Conservation (phyloP, 1,140 invertebrate genomes). For the Drosophila sproati region DNA sequence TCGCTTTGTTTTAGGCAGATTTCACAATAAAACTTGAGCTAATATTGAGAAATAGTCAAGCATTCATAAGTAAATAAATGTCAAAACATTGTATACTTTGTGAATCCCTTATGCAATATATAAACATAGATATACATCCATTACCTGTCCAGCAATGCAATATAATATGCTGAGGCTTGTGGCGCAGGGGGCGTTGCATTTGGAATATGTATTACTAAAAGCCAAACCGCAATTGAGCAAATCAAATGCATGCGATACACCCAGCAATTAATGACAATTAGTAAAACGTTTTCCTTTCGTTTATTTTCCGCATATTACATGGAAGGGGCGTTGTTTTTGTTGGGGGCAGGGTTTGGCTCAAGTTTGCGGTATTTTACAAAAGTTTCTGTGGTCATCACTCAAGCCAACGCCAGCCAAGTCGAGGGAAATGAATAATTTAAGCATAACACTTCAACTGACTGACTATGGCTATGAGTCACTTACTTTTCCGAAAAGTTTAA, state of each 20-base stretch:
- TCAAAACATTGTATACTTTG: not conserved
- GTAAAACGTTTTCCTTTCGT: slow-evolving; percentile 32
- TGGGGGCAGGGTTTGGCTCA: not conserved
- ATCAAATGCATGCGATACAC: slow-evolving; percentile 58
- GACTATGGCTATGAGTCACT: slow-evolving; percentile 34
- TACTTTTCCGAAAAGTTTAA: slow-evolving; percentile 27
- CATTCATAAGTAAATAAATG: not conserved
- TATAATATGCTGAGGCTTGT: slow-evolving; percentile 1
- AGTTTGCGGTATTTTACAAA: slow-evolving; percentile 30
- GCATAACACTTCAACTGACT: slow-evolving; percentile 32
- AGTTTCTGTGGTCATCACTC: slow-evolving; percentile 25
- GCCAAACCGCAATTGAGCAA: slow-evolving; percentile 64
- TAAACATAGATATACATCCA: slow-evolving; percentile 17
- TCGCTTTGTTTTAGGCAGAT: too few relatives aligned
- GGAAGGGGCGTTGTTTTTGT: too few relatives aligned
- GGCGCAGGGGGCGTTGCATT: slow-evolving; percentile 31
- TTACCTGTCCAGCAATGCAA: not conserved
- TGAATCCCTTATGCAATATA: not conserved
- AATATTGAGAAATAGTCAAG: not conserved
- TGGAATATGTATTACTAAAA: slow-evolving; percentile 15
- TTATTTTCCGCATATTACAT: slow-evolving; percentile 13
- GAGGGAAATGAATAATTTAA: slow-evolving; percentile 45
- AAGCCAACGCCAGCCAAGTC: slow-evolving; percentile 20
- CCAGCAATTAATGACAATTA: slow-evolving; percentile 60
- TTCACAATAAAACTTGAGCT: not conserved